A percentile compares a stretch with the other conserved stretches of the same genome.
These are phyloP conservation scores for Tachina lurida DNA, from an alignment of 2,888 invertebrate genomes.

Conservation along the genomic window DNA sequence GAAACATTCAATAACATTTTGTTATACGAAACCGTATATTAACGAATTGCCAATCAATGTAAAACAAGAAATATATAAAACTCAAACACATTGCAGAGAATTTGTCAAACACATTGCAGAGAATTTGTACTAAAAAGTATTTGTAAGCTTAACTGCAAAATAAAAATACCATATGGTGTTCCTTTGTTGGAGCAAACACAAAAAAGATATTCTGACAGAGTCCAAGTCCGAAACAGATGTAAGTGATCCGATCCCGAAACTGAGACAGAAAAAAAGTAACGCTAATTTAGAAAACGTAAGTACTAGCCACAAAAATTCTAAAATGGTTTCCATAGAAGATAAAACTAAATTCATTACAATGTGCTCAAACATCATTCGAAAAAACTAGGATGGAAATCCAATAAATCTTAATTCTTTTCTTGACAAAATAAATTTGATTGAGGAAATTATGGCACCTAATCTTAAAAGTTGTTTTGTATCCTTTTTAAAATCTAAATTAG, in stretches of 20 bases:
- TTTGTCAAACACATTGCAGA: slow-evolving; percentile 21
- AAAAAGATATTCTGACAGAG: slow-evolving; percentile 4
- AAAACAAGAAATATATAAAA: background rate
- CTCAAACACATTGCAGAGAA: no score
- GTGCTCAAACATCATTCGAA: no score
- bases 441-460: no score
- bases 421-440: no score
- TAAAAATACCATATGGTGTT: slow-evolving; percentile 36
- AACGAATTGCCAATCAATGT: no score
- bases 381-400: no score
- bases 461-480: no score
- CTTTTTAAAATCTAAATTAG: no score
- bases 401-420: no score
- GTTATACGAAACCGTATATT: no score
- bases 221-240: background rate
- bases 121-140: slow-evolving; percentile 41
- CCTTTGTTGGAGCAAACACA: slow-evolving; percentile 28
- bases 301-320: background rate
- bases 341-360: slow-evolving; percentile 33
- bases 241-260: background rate
- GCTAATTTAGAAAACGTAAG: background rate
- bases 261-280: background rate
- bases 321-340: slow-evolving; percentile 35
- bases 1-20: no score
- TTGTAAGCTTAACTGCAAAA: slow-evolving; percentile 20